Conservation (phyloP, 2,797 vertebrate genomes). For the Sylvia borin region DNA sequence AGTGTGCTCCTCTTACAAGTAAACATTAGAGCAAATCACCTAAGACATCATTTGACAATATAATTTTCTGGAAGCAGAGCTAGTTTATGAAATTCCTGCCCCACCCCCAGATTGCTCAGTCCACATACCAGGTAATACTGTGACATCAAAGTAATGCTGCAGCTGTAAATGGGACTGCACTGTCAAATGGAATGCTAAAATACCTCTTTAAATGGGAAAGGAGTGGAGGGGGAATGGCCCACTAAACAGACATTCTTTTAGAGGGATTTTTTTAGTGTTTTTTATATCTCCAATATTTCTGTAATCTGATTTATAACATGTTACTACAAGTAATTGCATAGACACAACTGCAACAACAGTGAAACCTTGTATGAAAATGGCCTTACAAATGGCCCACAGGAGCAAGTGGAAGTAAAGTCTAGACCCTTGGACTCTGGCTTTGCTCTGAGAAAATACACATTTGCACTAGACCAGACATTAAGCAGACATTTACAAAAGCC, state of each 20-base stretch:
- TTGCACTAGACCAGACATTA: not conserved
- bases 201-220: not conserved
- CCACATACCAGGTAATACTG: not conserved
- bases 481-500: not conserved
- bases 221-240: not conserved
- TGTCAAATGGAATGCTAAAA: conserved; percentile 4
- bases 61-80: conserved; percentile 30
- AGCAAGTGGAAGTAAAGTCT: not conserved
- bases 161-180: not conserved
- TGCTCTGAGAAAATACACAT: not conserved
- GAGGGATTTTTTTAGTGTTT: rapidly evolving
- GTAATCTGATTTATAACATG: not conserved
- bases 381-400: not conserved
- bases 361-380: not conserved
- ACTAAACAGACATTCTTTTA: not conserved
- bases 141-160: conserved; percentile 36
- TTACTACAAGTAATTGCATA: not conserved
- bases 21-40: not conserved
- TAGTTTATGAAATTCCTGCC: conserved; percentile 15
- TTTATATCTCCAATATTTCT: not conserved
- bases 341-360: not conserved
- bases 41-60: not conserved
- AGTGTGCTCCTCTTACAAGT: not conserved
- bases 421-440: not conserved
- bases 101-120: conserved; percentile 8